Percentiles rank a stretch among this genome's conserved stretches.
Conservation (phyloP, 2,113 vertebrate genomes). For the Neomonachus schauinslandi region DNA sequence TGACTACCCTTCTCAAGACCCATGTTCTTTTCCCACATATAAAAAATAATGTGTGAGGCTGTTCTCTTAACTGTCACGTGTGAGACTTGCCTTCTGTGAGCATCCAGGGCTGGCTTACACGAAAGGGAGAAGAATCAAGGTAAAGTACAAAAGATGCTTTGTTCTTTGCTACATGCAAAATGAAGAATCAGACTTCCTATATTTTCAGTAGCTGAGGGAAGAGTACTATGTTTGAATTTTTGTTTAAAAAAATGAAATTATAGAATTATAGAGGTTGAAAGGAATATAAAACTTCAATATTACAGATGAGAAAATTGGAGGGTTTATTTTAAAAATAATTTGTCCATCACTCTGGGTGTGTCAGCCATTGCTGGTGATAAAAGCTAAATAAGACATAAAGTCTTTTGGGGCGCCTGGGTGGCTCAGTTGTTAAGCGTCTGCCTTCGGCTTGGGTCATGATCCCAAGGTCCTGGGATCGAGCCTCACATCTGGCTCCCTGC, state of each 20-base stretch:
- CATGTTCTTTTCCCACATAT: not conserved
- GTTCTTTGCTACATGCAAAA: not conserved
- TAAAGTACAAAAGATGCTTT: not conserved
- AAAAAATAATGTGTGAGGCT: not conserved
- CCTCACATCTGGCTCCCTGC: no score
- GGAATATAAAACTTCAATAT: not conserved
- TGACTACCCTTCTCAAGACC: not conserved
- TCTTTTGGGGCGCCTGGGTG: not conserved
- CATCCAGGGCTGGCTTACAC: not conserved
- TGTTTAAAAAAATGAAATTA: not conserved
- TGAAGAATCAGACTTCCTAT: not conserved
- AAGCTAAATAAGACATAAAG: not conserved
- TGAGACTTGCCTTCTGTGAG: not conserved
- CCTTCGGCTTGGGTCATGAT: no score
- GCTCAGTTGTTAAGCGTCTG: no score
- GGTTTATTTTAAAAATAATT: not conserved
- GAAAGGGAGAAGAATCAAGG: not conserved
- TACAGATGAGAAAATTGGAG: not conserved
- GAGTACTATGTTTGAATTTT: not conserved
- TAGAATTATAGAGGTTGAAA: not conserved
- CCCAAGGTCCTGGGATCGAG: no score
- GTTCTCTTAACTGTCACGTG: not conserved
- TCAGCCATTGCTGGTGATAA: not conserved
- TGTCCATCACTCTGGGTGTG: not conserved
- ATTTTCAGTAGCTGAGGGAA: not conserved